Percentiles rank a stretch among this genome's conserved stretches.
Conservation (phyloP, 1,140 invertebrate species). For the Leptinotarsa defecta region DNA sequence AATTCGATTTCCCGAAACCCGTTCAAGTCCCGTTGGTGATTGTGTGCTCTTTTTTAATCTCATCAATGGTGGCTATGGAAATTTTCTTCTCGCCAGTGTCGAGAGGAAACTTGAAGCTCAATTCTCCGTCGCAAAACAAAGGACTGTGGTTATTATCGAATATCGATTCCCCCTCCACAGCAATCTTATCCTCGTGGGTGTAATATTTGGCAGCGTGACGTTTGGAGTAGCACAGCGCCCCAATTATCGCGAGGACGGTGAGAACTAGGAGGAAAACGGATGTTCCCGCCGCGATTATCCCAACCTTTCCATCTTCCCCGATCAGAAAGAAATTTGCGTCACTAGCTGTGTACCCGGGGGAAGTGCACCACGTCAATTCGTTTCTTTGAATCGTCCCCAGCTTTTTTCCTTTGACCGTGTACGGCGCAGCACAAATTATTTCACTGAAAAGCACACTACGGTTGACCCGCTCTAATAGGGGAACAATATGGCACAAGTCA, state of each 20-base stretch:
- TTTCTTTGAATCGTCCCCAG: conserved; percentile 58
- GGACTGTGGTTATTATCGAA: conserved; percentile 57
- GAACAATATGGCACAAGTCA: conserved; percentile 66
- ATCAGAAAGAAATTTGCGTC: conserved; percentile 53
- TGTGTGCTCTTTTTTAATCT: conserved; percentile 53
- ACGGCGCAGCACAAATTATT: conserved; percentile 61
- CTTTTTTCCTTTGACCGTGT: conserved; percentile 58
- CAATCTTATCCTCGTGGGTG: conserved; percentile 70
- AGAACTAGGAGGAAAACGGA: conserved; percentile 61
- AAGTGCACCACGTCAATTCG: conserved; percentile 61
- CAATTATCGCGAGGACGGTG: conserved; percentile 59
- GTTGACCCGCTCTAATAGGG: conserved; percentile 55
- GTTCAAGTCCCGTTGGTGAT: conserved; percentile 50
- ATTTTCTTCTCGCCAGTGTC: conserved; percentile 49
- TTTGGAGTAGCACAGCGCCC: conserved; percentile 62
- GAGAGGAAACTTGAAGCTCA: conserved; percentile 55
- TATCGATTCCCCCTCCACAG: conserved; percentile 56
- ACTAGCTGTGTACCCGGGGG: conserved; percentile 47
- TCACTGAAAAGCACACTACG: conserved; percentile 58
- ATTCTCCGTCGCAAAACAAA: conserved; percentile 51
- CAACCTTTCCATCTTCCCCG: conserved; percentile 61
- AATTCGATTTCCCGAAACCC: background rate
- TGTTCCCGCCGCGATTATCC: conserved; percentile 64
- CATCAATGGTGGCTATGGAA: conserved; percentile 54
- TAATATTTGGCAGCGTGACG: conserved; percentile 73